Percentiles rank a stretch among this genome's conserved stretches.
phyloP scores from a whole-genome alignment of 1,140 invertebrate genomes.

The Pseudomyrmex cubaensis region DNA sequence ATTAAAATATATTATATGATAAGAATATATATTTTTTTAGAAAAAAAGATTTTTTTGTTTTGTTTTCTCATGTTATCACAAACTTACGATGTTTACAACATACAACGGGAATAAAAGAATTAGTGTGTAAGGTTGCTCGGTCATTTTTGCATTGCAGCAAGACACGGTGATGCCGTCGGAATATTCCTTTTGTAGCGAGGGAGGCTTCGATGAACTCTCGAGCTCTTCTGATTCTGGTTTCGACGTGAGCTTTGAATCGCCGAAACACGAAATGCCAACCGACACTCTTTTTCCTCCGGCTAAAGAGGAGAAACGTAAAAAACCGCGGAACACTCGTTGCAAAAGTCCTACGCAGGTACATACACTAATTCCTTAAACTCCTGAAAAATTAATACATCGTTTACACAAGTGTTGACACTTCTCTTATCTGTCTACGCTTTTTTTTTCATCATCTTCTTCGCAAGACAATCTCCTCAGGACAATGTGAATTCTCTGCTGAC shows the following conservation, averaged over 20 bases:
- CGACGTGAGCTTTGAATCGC: slow-evolving; percentile 87
- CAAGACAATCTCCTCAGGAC: neutral
- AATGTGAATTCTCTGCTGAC: slow-evolving; percentile 66
- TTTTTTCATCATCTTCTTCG: neutral
- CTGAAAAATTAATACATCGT: neutral
- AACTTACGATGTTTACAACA: neutral
- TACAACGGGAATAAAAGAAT: neutral
- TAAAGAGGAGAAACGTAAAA: slow-evolving; percentile 83
- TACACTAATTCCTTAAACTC: neutral
- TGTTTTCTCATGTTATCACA: neutral
- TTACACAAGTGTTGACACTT: neutral
- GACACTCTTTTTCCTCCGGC: slow-evolving; percentile 74
- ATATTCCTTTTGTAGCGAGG: slow-evolving; percentile 83
- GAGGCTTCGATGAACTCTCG: slow-evolving; percentile 88
- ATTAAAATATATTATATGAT: neutral
- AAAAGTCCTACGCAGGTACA: slow-evolving; percentile 85
- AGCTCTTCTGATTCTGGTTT: slow-evolving; percentile 90
- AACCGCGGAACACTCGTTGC: slow-evolving; percentile 81
- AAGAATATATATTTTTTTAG: neutral
- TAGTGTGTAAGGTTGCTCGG: neutral
- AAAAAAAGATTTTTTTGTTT: slow-evolving; percentile 1
- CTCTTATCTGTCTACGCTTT: neutral
- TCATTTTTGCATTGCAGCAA: slow-evolving; percentile 51
- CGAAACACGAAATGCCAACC: slow-evolving; percentile 79
- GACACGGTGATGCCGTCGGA: slow-evolving; percentile 75